Conservation (phyloP, 1,140 invertebrate genomes). For the Drosophila nannoptera region DNA sequence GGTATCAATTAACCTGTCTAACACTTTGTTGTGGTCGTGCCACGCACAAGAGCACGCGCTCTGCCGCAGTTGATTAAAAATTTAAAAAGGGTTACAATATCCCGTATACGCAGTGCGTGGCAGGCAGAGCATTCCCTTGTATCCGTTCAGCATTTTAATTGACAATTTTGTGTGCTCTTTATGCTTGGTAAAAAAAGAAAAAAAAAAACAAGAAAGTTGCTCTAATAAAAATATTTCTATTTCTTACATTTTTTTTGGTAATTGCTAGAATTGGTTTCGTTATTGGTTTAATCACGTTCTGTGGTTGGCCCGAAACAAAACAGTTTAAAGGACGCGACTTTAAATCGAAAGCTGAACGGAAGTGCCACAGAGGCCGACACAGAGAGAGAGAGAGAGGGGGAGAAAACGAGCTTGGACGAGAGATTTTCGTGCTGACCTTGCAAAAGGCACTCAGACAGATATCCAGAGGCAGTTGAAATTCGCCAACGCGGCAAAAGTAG, state of each 20-base stretch:
- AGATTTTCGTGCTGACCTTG: slow-evolving; percentile 13
- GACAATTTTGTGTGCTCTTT: slow-evolving; percentile 42
- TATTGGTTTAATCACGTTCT: slow-evolving; percentile 65
- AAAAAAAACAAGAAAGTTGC: no score
- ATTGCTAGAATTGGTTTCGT: slow-evolving; percentile 55
- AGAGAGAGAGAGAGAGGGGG: neutral
- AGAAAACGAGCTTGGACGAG: neutral
- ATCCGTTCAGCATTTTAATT: slow-evolving; percentile 55
- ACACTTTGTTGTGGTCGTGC: slow-evolving; percentile 69
- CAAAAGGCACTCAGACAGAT: slow-evolving; percentile 42
- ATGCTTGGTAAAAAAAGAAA: slow-evolving; percentile 33
- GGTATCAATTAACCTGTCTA: slow-evolving; percentile 69
- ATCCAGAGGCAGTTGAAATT: slow-evolving; percentile 46
- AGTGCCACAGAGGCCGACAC: neutral
- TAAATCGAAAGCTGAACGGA: neutral
- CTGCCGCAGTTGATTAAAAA: slow-evolving; percentile 25
- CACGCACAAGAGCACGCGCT: slow-evolving; percentile 6
- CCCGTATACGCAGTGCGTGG: slow-evolving; percentile 28
- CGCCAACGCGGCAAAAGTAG: slow-evolving; percentile 50
- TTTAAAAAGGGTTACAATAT: slow-evolving; percentile 28
- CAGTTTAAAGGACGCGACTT: slow-evolving; percentile 16
- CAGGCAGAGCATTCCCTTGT: slow-evolving; percentile 12
- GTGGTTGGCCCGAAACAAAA: slow-evolving; percentile 34
- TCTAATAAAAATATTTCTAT: neutral
- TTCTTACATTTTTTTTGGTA: slow-evolving; percentile 8